These are phyloP conservation scores for Fragum whitleyi DNA, from an alignment of 2,888 invertebrate genomes.

Conservation along the genomic window DNA sequence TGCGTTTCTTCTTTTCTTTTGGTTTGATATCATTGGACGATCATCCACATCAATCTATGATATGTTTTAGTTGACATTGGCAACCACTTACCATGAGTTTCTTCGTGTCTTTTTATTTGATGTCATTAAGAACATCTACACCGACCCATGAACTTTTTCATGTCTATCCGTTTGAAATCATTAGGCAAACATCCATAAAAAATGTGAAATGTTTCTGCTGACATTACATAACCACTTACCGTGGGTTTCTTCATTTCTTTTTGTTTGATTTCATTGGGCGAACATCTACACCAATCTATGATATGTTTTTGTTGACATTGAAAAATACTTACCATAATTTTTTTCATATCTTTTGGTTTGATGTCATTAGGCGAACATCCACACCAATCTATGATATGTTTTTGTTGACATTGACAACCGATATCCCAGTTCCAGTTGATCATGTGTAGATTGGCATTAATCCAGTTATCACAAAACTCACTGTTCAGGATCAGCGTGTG, in stretches of 20 bases:
- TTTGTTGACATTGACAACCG: slow-evolving; percentile 99
- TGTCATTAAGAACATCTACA: no score
- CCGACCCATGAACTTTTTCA: no score
- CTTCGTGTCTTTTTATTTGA: no score
- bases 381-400: slow-evolving; percentile 99
- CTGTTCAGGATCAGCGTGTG: slow-evolving; percentile 98
- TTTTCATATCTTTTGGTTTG: slow-evolving; percentile 84
- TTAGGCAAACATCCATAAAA: slow-evolving; percentile 88
- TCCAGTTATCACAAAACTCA: slow-evolving; percentile 93
- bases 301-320: slow-evolving; percentile 99
- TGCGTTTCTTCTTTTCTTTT: neutral
- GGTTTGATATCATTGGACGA: slow-evolving; percentile 97
- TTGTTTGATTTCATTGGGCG: slow-evolving; percentile 96
- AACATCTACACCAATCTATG: slow-evolving; percentile 99
- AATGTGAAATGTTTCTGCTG: neutral
- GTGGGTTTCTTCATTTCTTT: neutral
- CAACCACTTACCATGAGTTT: slow-evolving; percentile 97
- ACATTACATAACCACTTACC: slow-evolving; percentile 35
- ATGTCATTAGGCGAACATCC: slow-evolving; percentile 99
- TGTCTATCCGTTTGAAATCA: no score
- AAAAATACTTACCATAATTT: slow-evolving; percentile 87
- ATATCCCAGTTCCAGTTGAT: slow-evolving; percentile 99
- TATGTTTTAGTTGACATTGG: slow-evolving; percentile 98
- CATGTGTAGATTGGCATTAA: slow-evolving; percentile 98
- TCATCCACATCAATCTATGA: slow-evolving; percentile 99